Evolutionary conservation across 1,140 invertebrate species (phyloP).

Genomic region (Trachymyrmex cornetzi): DNA sequence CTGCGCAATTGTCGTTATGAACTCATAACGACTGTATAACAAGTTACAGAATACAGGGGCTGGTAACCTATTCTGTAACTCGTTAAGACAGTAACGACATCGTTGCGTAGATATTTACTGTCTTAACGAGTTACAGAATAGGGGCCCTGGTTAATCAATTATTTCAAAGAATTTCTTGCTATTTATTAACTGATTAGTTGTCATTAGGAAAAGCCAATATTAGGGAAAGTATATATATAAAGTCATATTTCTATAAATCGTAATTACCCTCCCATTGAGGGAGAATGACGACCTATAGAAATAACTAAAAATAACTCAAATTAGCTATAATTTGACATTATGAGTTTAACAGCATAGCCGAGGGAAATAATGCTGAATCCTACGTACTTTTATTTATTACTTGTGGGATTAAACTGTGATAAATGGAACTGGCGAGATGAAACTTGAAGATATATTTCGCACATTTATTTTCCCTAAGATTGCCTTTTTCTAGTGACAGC

Average conservation of each 20-base stretch:
- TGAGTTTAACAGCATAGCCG: no score
- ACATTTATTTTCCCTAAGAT: not conserved
- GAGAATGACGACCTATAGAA: no score
- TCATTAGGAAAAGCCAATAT: not conserved
- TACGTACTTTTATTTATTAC: not conserved
- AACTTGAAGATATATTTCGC: not conserved
- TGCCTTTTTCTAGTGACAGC: not conserved
- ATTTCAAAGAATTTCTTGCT: conserved; percentile 4
- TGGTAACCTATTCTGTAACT: no score
- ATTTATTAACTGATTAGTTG: conserved; percentile 11
- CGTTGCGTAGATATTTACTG: no score
- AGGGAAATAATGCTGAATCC: not conserved
- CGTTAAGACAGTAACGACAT: no score
- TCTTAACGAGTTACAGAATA: no score
- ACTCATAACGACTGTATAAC: no score
- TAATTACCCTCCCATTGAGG: no score
- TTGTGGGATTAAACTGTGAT: not conserved
- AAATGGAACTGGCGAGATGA: not conserved
- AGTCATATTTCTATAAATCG: not conserved
- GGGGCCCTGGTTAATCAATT: not conserved
- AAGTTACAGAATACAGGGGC: no score
- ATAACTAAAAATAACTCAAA: no score
- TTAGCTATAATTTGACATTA: no score
- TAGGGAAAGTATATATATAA: not conserved
- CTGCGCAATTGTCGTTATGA: no score